These are phyloP conservation scores for Scolopax bukidnonensis DNA, from an alignment of 2,797 vertebrate species.

Conservation along the genomic window DNA sequence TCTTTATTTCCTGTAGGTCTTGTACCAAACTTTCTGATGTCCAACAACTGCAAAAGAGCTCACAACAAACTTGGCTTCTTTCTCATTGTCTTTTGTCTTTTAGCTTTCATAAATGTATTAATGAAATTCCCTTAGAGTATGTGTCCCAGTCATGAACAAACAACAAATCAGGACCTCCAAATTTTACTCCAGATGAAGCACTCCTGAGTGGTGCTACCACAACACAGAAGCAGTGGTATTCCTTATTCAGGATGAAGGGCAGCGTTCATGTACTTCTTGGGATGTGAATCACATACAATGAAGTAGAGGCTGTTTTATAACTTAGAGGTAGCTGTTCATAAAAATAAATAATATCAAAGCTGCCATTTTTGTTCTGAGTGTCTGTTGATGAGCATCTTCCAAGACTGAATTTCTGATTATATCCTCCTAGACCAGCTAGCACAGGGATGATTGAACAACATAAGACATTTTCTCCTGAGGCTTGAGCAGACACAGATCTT, in stretches of 20 bases:
- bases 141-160: rapidly evolving
- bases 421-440: background rate
- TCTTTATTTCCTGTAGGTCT: rapidly evolving
- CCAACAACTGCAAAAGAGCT: rapidly evolving
- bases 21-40: background rate
- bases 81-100: too few relatives aligned
- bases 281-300: rapidly evolving
- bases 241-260: too few relatives aligned
- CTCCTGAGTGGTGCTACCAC: background rate
- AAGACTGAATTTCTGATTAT: background rate
- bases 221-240: background rate
- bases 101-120: background rate
- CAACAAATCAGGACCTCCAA: background rate
- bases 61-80: background rate
- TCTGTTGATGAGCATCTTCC: background rate
- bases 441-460: background rate
- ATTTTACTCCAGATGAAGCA: background rate
- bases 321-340: background rate
- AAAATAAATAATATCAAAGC: background rate
- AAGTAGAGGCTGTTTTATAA: rapidly evolving
- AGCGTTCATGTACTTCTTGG: rapidly evolving
- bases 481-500: background rate
- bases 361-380: background rate
- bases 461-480: rapidly evolving
- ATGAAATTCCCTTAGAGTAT: background rate